Percentiles rank a stretch among this genome's conserved stretches.
Evolutionary conservation across 2,113 vertebrate species (phyloP).

Genomic region (Cheirogaleus medius): DNA sequence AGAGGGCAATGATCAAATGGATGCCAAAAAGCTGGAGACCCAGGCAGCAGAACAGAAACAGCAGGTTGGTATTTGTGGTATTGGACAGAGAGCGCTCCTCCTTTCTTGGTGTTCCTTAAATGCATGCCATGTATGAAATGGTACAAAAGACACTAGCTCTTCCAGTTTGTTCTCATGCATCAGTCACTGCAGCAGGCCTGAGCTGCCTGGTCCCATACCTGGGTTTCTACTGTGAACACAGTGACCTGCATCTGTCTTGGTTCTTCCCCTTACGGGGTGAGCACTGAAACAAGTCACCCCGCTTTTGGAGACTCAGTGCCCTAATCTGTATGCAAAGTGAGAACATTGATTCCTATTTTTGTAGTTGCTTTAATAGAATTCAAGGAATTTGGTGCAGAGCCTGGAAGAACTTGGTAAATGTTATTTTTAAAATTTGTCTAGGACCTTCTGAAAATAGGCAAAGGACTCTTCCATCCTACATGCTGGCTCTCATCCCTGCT

Average conservation of each 20-base stretch:
- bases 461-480: neutral
- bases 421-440: conserved; percentile 41
- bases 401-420: conserved; percentile 20
- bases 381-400: conserved; percentile 9
- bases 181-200: rapidly evolving
- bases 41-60: neutral
- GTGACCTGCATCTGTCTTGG: neutral
- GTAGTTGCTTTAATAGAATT: neutral
- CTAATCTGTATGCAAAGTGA: neutral
- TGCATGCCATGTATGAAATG: neutral
- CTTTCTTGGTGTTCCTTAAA: neutral
- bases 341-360: neutral
- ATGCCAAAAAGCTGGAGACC: neutral
- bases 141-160: neutral
- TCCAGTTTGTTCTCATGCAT: rapidly evolving
- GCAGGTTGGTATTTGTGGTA: no score
- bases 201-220: neutral
- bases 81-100: rapidly evolving
- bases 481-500: neutral
- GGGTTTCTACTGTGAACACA: rapidly evolving
- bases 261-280: neutral
- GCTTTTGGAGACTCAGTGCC: neutral
- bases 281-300: neutral
- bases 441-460: conserved; percentile 21
- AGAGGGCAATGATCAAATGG: neutral